Base-by-base conservation (phyloP, 1,140 invertebrate species). In the Pomacea maculata region DNA sequence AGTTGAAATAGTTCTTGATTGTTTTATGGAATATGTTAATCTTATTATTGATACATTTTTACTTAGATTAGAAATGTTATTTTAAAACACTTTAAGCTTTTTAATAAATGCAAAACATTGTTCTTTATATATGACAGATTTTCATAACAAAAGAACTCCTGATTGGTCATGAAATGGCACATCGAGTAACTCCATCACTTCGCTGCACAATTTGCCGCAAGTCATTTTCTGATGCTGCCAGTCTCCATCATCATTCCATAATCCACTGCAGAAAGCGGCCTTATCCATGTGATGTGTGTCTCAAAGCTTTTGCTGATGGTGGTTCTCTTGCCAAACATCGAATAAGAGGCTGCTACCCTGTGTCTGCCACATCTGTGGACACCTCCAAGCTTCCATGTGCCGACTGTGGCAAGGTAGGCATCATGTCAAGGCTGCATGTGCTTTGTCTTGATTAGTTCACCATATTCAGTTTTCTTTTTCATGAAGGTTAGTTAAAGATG, bases 321-420 rank as follows among this genome's bases (percentile, higher is more conserved):
- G 81, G 80, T 55, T 74, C 82, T 67, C 78, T 87, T 61, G 82
- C 75, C 75, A 77, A 80, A 55, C 87, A 87, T 79, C 73, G 76
- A 10, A 68, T 81, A 75, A 87, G 86, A 45, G 88, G 90, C 74
- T 99, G 87, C 91, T 97, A 97, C 11, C 97, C 99, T 90, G 97
- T 97, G 89, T 97, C 97, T 3, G 96, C 71, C 34, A 75, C 64
- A 4, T 81, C 81, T 29, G 21, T 67, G 17, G 75, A 84, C 8
- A 79, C 79, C 54, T 77, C 74, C 6, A 85, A 83, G 88, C 93
- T 94, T 19, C 77, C 12, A 17, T 78, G 77, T 71, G 67, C 17
- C 5, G 65, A 78, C 25, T 78, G 77, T 71, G 77, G 77, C 7
- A 78, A 78, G 77, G 77, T 78, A 25, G 34, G 52, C 57, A 9